Evolutionary conservation across 2,888 invertebrate genomes (phyloP).

Genomic region (Protodeltote pygarga): DNA sequence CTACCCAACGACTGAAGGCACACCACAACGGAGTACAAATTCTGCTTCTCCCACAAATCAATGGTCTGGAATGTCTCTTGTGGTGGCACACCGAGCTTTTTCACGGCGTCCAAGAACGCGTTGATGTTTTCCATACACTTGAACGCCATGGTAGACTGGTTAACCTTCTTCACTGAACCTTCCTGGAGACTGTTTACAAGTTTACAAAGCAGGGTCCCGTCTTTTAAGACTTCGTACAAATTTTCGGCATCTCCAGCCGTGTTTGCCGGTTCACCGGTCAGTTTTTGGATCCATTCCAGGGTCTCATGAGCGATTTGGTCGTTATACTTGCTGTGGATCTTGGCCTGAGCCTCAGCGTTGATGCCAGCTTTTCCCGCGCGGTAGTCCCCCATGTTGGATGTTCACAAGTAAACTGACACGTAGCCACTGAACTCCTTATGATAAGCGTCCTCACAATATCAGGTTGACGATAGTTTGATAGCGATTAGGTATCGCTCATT

Average conservation of each 20-base stretch:
- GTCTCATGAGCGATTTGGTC: slow-evolving; percentile 96
- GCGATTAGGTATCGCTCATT: slow-evolving; percentile 71
- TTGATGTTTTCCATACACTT: slow-evolving; percentile 99
- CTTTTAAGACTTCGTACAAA: slow-evolving; percentile 95
- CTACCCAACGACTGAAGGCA: slow-evolving; percentile 97
- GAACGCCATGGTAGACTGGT: slow-evolving; percentile 96
- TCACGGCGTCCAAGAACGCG: slow-evolving; percentile 94
- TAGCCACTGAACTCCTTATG: slow-evolving; percentile 79
- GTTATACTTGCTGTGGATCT: slow-evolving; percentile 98
- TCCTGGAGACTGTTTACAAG: slow-evolving; percentile 94
- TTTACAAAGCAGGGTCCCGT: slow-evolving; percentile 96
- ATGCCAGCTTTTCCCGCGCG: slow-evolving; percentile 83
- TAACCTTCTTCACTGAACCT: slow-evolving; percentile 96
- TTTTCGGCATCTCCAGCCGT: slow-evolving; percentile 96
- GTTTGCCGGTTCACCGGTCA: slow-evolving; percentile 93
- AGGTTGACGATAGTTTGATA: slow-evolving; percentile 72
- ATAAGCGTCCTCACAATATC: slow-evolving; percentile 76
- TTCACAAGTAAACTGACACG: slow-evolving; percentile 74
- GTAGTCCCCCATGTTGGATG: slow-evolving; percentile 80
- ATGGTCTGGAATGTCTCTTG: slow-evolving; percentile 99
- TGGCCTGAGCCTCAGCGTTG: slow-evolving; percentile 82
- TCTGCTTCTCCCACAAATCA: slow-evolving; percentile 98
- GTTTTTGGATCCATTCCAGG: slow-evolving; percentile 95
- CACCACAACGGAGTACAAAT: slow-evolving; percentile 98
- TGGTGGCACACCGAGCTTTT: slow-evolving; percentile 95